Percentiles rank a stretch among this genome's conserved stretches.
Conservation (phyloP, 2,113 vertebrate species). For the Electrona antarctica region DNA sequence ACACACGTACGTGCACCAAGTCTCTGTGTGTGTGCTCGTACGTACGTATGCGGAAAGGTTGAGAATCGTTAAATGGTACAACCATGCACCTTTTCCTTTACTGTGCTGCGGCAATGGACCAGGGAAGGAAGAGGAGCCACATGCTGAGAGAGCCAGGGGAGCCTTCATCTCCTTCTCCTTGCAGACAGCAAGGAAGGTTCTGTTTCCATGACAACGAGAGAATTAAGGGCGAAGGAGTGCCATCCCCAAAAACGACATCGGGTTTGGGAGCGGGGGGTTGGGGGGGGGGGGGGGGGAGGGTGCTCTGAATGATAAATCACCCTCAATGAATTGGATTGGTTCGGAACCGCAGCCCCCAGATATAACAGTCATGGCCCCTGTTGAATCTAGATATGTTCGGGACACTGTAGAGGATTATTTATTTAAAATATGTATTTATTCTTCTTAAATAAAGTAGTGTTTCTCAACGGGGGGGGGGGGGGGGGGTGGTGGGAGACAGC, state of each 20-base stretch:
- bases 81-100: background rate
- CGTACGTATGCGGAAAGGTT: too few species aligned
- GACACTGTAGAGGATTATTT: too few species aligned
- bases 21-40: too few species aligned
- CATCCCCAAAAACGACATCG: constrained; percentile 68
- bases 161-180: constrained; percentile 65
- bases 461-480: too few species aligned
- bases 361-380: constrained; percentile 1
- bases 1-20: too few species aligned
- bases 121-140: constrained; percentile 48
- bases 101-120: constrained; percentile 47
- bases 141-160: constrained; percentile 69
- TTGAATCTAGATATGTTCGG: constrained; percentile 4
- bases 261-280: constrained; percentile 43
- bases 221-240: constrained; percentile 65
- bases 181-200: constrained; percentile 62
- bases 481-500: too few species aligned
- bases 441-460: too few species aligned
- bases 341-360: constrained; percentile 13
- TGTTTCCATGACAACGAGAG: constrained; percentile 78
- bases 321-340: constrained; percentile 47
- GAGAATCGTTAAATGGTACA: too few species aligned
- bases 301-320: constrained; percentile 58
- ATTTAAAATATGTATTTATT: too few species aligned
- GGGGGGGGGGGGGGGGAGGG: too few species aligned